phyloP scores from a whole-genome alignment of 2,113 vertebrate species.

The Sisor rabdophorus region DNA sequence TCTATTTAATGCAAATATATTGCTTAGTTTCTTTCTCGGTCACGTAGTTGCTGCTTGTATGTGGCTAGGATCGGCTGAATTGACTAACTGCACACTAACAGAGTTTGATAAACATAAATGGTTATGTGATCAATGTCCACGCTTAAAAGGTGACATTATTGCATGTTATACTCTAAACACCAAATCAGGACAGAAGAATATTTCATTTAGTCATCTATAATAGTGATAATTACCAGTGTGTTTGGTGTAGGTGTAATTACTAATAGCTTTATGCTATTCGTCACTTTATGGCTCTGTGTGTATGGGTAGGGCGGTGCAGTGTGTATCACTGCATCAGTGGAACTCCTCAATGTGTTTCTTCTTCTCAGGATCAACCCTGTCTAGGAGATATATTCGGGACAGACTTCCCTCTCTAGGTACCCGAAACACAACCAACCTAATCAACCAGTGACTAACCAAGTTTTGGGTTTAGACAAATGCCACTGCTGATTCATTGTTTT shows the following conservation, averaged over 20 bases:
- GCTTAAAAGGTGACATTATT: background rate
- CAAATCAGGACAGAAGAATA: background rate
- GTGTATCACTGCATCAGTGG: constrained; percentile 22
- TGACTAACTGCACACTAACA: background rate
- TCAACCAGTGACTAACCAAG: constrained; percentile 33
- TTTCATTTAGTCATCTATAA: background rate
- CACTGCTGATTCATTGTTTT: constrained; percentile 9
- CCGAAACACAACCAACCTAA: constrained; percentile 42
- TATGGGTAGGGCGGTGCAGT: background rate
- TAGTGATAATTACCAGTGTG: background rate
- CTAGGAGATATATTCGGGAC: constrained; percentile 59
- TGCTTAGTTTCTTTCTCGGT: background rate
- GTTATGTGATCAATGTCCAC: background rate
- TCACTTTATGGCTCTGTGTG: constrained; percentile 5
- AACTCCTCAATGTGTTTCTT: constrained; percentile 40
- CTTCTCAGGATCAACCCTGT: constrained; percentile 48
- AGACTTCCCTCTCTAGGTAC: constrained; percentile 63
- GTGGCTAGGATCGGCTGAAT: background rate
- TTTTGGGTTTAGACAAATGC: background rate
- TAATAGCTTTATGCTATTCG: constrained; percentile 6
- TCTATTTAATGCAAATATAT: background rate
- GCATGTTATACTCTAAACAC: background rate
- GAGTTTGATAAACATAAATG: background rate
- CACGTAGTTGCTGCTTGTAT: background rate
- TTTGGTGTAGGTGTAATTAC: no score